Evolutionary conservation across 2,888 invertebrate species (phyloP).

Genomic region (Cepaea hortensis): DNA sequence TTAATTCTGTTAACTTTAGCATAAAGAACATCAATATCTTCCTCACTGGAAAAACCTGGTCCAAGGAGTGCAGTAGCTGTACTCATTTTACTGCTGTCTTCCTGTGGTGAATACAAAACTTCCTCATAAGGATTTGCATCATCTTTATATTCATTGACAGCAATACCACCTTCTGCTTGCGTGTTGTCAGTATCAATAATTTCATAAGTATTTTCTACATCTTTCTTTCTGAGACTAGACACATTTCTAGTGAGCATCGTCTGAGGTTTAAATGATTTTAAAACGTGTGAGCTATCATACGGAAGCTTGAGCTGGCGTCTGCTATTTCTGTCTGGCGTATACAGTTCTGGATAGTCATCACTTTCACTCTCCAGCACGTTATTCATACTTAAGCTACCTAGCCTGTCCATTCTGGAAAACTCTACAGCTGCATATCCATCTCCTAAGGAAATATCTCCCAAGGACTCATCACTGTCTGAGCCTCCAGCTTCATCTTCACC

Average conservation of each 20-base stretch:
- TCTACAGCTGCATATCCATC: conserved; percentile 45
- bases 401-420: conserved; percentile 22
- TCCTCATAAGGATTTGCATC: conserved; percentile 44
- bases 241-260: neutral
- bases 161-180: neutral
- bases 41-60: conserved; percentile 21
- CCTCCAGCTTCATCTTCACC: neutral
- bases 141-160: conserved; percentile 2
- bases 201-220: conserved; percentile 26
- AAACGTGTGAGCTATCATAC: neutral
- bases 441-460: conserved; percentile 45
- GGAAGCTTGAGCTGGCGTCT: neutral
- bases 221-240: neutral
- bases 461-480: conserved; percentile 47
- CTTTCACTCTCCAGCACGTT: conserved; percentile 45
- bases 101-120: conserved; percentile 19
- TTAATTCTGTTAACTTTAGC: conserved; percentile 52
- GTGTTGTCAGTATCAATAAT: conserved; percentile 15
- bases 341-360: conserved; percentile 38
- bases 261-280: neutral
- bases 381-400: conserved; percentile 42
- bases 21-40: conserved; percentile 50
- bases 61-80: neutral
- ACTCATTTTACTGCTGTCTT: neutral
- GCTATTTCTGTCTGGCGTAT: neutral